Percentiles rank a stretch among this genome's conserved stretches.
Evolutionary conservation across 2,888 invertebrate species (phyloP).

Genomic region (Dasypolia templi): DNA sequence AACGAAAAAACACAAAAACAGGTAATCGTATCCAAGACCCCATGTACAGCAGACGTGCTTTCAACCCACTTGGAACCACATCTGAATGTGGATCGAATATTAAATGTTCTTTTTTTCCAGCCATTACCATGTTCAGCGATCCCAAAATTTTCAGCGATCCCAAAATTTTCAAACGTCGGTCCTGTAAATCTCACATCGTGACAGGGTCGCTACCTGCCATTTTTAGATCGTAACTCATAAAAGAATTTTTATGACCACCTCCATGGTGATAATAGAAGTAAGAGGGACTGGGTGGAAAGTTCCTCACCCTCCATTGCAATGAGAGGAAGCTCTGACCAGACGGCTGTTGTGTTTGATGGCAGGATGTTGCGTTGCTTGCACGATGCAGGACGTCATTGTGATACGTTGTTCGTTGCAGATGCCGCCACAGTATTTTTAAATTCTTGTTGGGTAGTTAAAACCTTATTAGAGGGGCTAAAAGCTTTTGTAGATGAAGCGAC

Average conservation of each 20-base stretch:
- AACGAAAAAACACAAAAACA: background rate
- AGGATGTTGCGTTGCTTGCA: background rate
- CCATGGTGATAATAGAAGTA: background rate
- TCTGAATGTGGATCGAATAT: too few species aligned
- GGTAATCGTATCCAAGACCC: background rate
- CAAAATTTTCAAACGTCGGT: slow-evolving; percentile 29
- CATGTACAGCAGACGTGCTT: background rate
- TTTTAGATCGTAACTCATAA: slow-evolving; percentile 17
- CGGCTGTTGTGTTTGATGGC: background rate
- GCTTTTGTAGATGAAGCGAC: slow-evolving; percentile 20
- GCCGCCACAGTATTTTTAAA: background rate
- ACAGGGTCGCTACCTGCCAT: slow-evolving; percentile 35
- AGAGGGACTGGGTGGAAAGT: background rate
- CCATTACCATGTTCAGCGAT: slow-evolving; percentile 16
- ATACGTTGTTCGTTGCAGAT: background rate
- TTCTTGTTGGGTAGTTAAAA: slow-evolving; percentile 5
- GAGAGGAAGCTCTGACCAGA: background rate
- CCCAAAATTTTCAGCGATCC: slow-evolving; percentile 15
- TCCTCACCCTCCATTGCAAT: background rate
- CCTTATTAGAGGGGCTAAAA: slow-evolving; percentile 31
- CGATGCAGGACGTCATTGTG: background rate
- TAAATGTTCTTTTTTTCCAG: too few species aligned
- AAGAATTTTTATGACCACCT: slow-evolving; percentile 37
- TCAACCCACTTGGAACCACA: too few species aligned
- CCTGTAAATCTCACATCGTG: slow-evolving; percentile 37